Evolutionary conservation across 2,888 invertebrate species (phyloP).

Genomic region (Leucoptera coffeella): DNA sequence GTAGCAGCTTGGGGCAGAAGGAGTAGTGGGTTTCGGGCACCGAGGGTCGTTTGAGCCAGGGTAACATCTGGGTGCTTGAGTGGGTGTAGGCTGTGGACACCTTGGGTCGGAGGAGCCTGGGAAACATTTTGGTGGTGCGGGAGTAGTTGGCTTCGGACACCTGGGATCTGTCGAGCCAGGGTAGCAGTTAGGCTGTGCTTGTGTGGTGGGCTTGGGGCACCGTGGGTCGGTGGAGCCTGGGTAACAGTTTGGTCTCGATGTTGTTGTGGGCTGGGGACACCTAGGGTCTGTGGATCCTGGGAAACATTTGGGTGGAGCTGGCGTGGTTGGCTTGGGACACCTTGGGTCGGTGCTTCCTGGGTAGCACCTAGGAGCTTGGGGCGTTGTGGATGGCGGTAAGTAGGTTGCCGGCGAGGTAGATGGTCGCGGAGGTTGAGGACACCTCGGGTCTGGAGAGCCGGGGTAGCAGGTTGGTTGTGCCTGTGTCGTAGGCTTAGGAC

Average conservation of each 20-base stretch:
- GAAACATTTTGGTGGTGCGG: slow-evolving; percentile 9
- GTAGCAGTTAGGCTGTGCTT: slow-evolving; percentile 10
- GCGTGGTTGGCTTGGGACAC: slow-evolving; percentile 13
- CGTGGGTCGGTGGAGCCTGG: slow-evolving; percentile 10
- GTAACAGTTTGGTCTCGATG: slow-evolving; percentile 8
- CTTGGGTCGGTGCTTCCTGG: slow-evolving; percentile 14
- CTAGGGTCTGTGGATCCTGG: slow-evolving; percentile 17
- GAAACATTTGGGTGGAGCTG: slow-evolving; percentile 12
- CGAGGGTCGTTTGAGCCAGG: slow-evolving; percentile 13
- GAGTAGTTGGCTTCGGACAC: slow-evolving; percentile 10
- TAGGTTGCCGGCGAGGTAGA: slow-evolving; percentile 8
- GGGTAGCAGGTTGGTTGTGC: slow-evolving; percentile 12
- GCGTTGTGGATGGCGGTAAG: slow-evolving; percentile 9
- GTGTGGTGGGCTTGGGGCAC: slow-evolving; percentile 9
- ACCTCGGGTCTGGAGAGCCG: slow-evolving; percentile 20
- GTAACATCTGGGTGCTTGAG: slow-evolving; percentile 10
- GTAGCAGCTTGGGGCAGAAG: slow-evolving; percentile 11
- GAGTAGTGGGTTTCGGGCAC: slow-evolving; percentile 14
- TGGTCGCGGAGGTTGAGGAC: slow-evolving; percentile 13
- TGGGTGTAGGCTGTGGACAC: slow-evolving; percentile 14
- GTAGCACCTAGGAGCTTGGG: slow-evolving; percentile 10
- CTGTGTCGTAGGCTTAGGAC: slow-evolving; percentile 11
- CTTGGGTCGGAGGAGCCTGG: slow-evolving; percentile 15
- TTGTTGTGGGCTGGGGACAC: slow-evolving; percentile 12
- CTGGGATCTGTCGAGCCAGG: slow-evolving; percentile 13